phyloP scores from a whole-genome alignment of 2,113 vertebrate species.

The Rhinogobius similis region DNA sequence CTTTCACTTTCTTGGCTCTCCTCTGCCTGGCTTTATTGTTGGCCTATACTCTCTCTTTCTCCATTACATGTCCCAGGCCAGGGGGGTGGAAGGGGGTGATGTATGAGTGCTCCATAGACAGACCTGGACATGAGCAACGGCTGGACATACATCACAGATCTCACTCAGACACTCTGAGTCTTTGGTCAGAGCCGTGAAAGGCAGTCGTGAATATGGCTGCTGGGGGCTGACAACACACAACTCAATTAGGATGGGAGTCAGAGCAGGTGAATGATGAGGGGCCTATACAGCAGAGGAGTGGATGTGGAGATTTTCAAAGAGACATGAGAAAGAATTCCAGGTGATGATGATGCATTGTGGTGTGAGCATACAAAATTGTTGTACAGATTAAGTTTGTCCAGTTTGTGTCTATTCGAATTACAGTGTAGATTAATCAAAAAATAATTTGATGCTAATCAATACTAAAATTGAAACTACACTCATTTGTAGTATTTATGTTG shows the following conservation, averaged over 20 bases:
- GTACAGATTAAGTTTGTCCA: too few relatives aligned
- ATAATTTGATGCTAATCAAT: too few relatives aligned
- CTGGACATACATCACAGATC: conserved; percentile 66
- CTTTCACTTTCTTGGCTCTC: conserved; percentile 32
- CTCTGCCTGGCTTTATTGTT: conserved; percentile 38
- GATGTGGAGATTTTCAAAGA: conserved; percentile 9
- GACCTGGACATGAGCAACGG: conserved; percentile 61
- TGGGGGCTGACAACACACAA: conserved; percentile 58
- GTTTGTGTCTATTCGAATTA: too few relatives aligned
- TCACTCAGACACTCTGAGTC: conserved; percentile 49
- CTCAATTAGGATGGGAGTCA: conserved; percentile 62
- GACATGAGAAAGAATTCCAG: not conserved
- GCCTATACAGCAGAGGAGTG: not conserved
- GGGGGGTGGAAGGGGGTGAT: conserved; percentile 42
- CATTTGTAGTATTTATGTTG: too few relatives aligned
- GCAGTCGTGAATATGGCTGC: conserved; percentile 47
- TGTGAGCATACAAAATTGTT: not conserved
- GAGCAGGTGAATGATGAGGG: conserved; percentile 52
- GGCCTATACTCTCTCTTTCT: conserved; percentile 42
- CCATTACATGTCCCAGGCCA: conserved; percentile 45
- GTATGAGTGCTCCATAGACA: conserved; percentile 54
- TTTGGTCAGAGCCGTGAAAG: conserved; percentile 56
- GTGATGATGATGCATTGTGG: not conserved
- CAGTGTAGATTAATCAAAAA: too few relatives aligned
- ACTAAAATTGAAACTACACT: too few relatives aligned